A percentile compares a stretch with the other conserved stretches of the same genome.
Conservation (phyloP, 2,888 invertebrate genomes). For the Eupithecia exiguata region DNA sequence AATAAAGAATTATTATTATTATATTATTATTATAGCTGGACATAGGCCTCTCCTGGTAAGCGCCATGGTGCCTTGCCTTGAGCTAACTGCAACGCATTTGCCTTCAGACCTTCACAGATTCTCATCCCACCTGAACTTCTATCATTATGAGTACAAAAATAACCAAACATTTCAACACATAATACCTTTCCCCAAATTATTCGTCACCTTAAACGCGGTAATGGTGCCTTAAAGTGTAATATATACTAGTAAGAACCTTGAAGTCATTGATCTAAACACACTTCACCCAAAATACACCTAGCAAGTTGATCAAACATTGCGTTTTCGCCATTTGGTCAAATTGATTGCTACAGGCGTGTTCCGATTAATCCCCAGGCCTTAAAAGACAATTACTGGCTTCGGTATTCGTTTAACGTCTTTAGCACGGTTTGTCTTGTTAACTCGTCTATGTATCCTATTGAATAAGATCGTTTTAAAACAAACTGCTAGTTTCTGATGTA, state of each 20-base stretch:
- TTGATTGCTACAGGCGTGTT: conserved; percentile 55
- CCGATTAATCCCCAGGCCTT: conserved; percentile 68
- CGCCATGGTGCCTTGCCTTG: background rate
- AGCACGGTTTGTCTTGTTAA: conserved; percentile 50
- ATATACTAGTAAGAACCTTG: background rate
- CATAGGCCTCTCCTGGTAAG: background rate
- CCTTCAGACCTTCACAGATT: background rate
- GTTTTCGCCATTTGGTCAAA: conserved; percentile 31
- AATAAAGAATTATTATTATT: no score
- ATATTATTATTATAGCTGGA: background rate
- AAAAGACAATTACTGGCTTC: conserved; percentile 64
- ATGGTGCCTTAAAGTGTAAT: background rate
- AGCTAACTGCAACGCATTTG: background rate
- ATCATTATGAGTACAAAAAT: background rate
- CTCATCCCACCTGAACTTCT: background rate
- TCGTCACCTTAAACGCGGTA: background rate
- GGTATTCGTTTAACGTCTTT: conserved; percentile 59
- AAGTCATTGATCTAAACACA: conserved; percentile 1
- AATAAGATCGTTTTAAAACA: conserved; percentile 14
- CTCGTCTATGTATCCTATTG: conserved; percentile 10
- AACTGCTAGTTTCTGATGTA: background rate
- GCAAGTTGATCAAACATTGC: conserved; percentile 29
- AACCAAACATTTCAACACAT: background rate
- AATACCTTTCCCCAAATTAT: background rate
- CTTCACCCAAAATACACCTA: conserved; percentile 8